Base-by-base conservation (phyloP, 2,113 vertebrate genomes). In the Pseudorasbora parva region DNA sequence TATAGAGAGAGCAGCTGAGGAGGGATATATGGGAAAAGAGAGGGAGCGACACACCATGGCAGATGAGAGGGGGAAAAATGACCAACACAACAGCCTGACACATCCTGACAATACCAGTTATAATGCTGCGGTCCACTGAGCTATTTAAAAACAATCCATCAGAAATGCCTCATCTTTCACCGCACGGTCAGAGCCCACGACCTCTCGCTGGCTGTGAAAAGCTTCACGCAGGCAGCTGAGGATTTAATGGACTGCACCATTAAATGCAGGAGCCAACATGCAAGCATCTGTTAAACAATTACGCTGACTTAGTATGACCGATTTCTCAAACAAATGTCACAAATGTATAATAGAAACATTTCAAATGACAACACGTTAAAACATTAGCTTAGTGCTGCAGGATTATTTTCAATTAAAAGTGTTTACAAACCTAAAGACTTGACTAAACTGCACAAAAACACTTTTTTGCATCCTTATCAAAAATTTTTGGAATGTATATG, bases 1-100 rank as follows among this genome's bases (percentile, higher is more conserved):
- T 91, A 89, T 91, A 92, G 82, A 87, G 90, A 78, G 41, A 85
- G 88, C 93, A 92, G 91, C 89, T 93, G 92, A 82, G 47, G 27
- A 21, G n/a, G 51, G 64, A 47, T 11, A 54, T 37, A 84, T 41
- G 2, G 59, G 37, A 33, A 72, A 84, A 21, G 72, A 91, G 89
- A 81, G 2, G 21, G 68, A 27, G 72, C 79, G 83, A 84, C 47
- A 59, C 14, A 64, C 9, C 69, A 49, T 2, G 62, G 75, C 68
- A 71, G 83, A 47, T 21, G 76, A 78, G 87, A 54, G 47, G 14
- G 37, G 1, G 41, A 83, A 83, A 88, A 74, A 73, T 59, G 73
- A 64, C 84, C 82, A 81, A 75, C 69, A 43, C 23, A 64, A 60
- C 54, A 33, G 59, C 47, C 82, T 27, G 68, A 71, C 47, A 75